Evolutionary conservation across 1,140 invertebrate species (phyloP), one percentile per base, ranked within the genome.

Genomic region (Arion vulgaris): DNA sequence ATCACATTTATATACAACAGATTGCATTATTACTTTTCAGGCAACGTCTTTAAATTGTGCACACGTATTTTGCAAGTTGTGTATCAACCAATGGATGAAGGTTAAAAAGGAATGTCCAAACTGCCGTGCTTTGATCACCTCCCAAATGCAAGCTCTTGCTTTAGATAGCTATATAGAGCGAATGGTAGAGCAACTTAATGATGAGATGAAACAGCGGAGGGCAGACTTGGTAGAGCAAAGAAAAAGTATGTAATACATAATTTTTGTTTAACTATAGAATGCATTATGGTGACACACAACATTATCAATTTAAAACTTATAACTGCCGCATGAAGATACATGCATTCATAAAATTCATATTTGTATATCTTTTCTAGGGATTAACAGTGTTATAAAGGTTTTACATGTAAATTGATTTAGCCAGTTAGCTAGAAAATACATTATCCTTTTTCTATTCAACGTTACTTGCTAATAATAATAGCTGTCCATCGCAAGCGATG

Each of bases 1-100:
- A 57, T 19, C 19, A 57, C 51, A 23, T 57, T 9, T n/a, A n/a
- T 23, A 2, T 57, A 23, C n/a, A 66, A 17, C 11, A 66, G n/a
- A 66, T 66, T 4, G 45, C 1, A 34, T 53, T 75, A 17, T 28
- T 74, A 9, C 83, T 84, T 85, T 86, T 72, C 85, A 94, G 93
- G 95, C 96, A 0, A 95, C 94, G 23, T 95, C 95, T 0, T 90
- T 96, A 11, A 95, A 94, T 88, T 97, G 96, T 89, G 94, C 94
- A 0, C 96, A 97, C 85, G 95, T 95, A 0, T 96, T 96, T 88
- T 97, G 96, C 89, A 92, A 94, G 41, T 93, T 94, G 85, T 97
- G 96, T 88, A 96, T 97, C 49, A 89, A 91, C 0, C 90, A 92
- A 72, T 97, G 96, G 96, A 94, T 94, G 84, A 94, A 94, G 68